phyloP scores from a whole-genome alignment of 2,113 vertebrate genomes.

The Alces alces region DNA sequence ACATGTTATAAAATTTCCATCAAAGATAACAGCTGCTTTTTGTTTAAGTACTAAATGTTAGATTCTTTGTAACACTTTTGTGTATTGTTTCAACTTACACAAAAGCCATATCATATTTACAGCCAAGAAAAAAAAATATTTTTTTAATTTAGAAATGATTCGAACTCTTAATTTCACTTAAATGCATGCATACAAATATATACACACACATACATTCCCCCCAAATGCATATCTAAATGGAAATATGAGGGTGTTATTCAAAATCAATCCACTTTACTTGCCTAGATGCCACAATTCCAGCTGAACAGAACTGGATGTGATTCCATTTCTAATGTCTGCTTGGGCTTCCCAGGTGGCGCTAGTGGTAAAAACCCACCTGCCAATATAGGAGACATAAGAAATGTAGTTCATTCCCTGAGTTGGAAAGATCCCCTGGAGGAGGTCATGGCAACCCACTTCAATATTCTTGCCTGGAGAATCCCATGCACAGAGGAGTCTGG shows the following conservation, averaged over 20 bases:
- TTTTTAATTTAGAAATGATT: neutral
- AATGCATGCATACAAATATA: neutral
- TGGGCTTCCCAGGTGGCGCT: neutral
- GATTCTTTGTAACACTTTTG: neutral
- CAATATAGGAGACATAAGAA: neutral
- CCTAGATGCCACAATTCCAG: neutral
- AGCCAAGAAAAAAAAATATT: neutral
- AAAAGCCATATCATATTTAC: neutral
- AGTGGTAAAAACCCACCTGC: neutral
- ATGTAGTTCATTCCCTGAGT: neutral
- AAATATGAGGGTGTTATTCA: neutral
- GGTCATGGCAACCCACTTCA: neutral
- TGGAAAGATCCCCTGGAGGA: accelerated
- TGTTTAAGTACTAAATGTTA: neutral
- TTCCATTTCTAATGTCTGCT: neutral
- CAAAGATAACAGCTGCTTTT: neutral
- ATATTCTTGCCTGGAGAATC: neutral
- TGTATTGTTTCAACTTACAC: neutral
- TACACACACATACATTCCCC: neutral
- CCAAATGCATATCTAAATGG: neutral
- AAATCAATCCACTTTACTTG: neutral
- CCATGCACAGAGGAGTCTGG: neutral
- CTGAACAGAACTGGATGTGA: neutral
- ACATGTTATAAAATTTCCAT: neutral
- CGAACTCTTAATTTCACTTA: neutral